These are phyloP conservation scores for Thripadectes ignobilis DNA, from an alignment of 2,797 vertebrate genomes.

Conservation along the genomic window DNA sequence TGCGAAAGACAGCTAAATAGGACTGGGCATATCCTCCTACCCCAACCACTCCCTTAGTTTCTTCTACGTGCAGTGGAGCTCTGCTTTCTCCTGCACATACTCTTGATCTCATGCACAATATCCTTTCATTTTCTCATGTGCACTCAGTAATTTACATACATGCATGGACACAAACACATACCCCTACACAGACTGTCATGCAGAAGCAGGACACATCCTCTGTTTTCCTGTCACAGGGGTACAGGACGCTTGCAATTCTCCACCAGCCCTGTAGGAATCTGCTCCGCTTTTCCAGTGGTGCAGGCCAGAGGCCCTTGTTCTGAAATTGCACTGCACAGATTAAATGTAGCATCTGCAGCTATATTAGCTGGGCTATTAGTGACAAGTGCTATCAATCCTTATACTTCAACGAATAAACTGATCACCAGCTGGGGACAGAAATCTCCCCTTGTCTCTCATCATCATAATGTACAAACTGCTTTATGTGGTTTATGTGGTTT, in stretches of 20 bases:
- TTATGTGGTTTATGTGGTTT: neutral
- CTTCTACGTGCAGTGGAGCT: neutral
- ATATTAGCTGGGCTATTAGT: constrained; percentile 48
- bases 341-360: constrained; percentile 56
- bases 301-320: constrained; percentile 27
- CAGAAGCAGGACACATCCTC: neutral
- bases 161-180: neutral
- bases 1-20: neutral
- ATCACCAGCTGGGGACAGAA: constrained; percentile 45
- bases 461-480: neutral
- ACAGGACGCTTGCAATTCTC: neutral
- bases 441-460: constrained; percentile 28
- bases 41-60: neutral
- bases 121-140: neutral
- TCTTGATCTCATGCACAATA: neutral
- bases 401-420: constrained; percentile 48
- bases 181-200: neutral
- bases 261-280: neutral
- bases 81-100: neutral
- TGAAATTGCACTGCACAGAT: neutral
- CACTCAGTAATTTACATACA: neutral
- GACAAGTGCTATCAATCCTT: constrained; percentile 57
- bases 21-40: neutral
- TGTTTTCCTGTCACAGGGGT: neutral
- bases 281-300: neutral